Base-by-base conservation (phyloP, 2,113 vertebrate genomes). In the Cyphomyrus plagiostoma region DNA sequence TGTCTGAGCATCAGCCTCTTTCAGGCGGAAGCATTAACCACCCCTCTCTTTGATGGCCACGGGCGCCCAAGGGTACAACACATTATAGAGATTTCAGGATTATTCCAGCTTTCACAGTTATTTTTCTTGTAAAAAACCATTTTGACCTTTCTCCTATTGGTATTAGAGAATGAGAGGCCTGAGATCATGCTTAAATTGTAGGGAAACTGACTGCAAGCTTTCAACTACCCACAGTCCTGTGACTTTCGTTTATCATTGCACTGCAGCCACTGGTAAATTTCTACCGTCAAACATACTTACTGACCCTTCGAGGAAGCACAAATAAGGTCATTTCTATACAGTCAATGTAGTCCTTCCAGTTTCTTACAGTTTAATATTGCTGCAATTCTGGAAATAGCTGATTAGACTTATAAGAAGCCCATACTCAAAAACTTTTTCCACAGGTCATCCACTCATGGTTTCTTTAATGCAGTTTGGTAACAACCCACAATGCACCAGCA, bases 101-200 rank as follows among this genome's bases (percentile, higher is more conserved):
- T 91, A 89, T 42, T n/a, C 77, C 77, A 90, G 87, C 39, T 80
- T 87, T 39, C 84, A 90, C 86, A 88, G 70, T 35, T 90, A 80
- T 86, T 50, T 87, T 52, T 58, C 70, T 88, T 89, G 48, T 85
- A 89, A 91, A 92, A 87, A 90, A 89, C 49, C 50, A 90, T 89
- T 90, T 83, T 93, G 92, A 94, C 93, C 91, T 94, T 94, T 91
- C 91, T 45, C 45, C 82, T 46, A 23, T 48, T 84, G 21, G 42
- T 48, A 91, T 92, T 93, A 93, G 62, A 91, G 89, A 87, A 88
- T 91, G 90, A 56, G 56, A 56, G 86, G 88, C 89, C 84, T 56
- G 89, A 35, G 90, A 74, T 30, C 49, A 86, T 88, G 91, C 88
- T 77, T 87, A 89, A 90, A 88, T 49, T 90, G 80, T 89, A 89